Evolutionary conservation across 2,888 invertebrate genomes (phyloP).

Genomic region (Tenthredo livida): DNA sequence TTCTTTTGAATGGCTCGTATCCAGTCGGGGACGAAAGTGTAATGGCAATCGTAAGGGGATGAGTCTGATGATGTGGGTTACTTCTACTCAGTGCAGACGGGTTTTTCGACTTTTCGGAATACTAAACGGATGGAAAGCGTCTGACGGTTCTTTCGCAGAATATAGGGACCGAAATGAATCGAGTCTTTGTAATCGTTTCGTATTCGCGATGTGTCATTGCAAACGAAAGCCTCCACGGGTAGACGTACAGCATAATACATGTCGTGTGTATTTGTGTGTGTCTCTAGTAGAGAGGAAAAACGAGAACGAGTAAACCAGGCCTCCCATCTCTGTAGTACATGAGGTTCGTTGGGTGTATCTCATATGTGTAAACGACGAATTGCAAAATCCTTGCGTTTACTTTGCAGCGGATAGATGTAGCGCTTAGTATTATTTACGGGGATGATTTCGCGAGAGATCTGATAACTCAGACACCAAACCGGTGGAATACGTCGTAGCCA

Average conservation of each 20-base stretch:
- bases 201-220: constrained; percentile 4
- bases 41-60: constrained; percentile 35
- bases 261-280: not conserved
- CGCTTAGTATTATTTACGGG: constrained; percentile 59
- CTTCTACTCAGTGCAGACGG: constrained; percentile 20
- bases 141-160: not conserved
- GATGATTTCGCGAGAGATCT: constrained; percentile 57
- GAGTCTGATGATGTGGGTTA: constrained; percentile 19
- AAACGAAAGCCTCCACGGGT: not conserved
- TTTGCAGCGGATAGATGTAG: constrained; percentile 38
- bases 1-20: constrained; percentile 29
- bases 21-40: constrained; percentile 32
- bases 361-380: constrained; percentile 54
- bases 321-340: not conserved
- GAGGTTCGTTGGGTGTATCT: not conserved
- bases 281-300: not conserved
- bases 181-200: constrained; percentile 39
- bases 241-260: not conserved
- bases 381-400: constrained; percentile 53
- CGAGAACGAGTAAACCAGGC: not conserved
- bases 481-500: constrained; percentile 57
- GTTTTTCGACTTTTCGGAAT: constrained; percentile 34
- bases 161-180: constrained; percentile 19
- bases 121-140: constrained; percentile 18
- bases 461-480: constrained; percentile 52